Evolutionary conservation across 2,113 vertebrate species (phyloP).

Genomic region (Rana temporaria): DNA sequence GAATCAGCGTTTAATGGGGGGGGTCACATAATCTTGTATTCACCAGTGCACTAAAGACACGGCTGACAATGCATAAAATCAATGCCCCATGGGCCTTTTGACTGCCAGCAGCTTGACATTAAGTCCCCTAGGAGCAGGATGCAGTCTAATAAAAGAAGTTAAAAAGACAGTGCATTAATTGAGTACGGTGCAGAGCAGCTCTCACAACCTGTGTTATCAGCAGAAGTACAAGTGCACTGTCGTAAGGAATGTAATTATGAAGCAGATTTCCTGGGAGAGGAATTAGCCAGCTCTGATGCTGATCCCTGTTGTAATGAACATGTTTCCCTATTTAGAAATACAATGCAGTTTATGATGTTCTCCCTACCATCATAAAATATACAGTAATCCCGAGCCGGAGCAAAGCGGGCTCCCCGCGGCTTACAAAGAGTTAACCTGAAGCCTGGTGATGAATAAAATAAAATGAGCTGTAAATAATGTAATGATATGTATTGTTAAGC

Average conservation of each 20-base stretch:
- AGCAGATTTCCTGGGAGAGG: constrained; percentile 83
- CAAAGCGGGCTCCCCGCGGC: constrained; percentile 55
- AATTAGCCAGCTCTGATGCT: constrained; percentile 79
- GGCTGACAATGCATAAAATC: constrained; percentile 66
- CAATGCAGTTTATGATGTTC: constrained; percentile 69
- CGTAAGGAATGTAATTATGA: constrained; percentile 80
- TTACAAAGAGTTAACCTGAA: constrained; percentile 76
- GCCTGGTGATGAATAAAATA: constrained; percentile 83
- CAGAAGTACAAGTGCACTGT: constrained; percentile 76
- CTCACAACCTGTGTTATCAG: constrained; percentile 84
- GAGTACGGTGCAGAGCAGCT: constrained; percentile 73
- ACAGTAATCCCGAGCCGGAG: constrained; percentile 55
- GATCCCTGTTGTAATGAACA: constrained; percentile 76
- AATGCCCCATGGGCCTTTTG: constrained; percentile 63
- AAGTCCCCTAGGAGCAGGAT: constrained; percentile 65
- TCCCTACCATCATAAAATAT: constrained; percentile 64
- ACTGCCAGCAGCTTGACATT: constrained; percentile 66
- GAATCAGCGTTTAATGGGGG: constrained; percentile 66
- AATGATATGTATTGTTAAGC: constrained; percentile 94
- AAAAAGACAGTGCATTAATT: constrained; percentile 80
- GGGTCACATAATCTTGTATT: constrained; percentile 59
- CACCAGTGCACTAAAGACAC: constrained; percentile 59
- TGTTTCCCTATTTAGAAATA: constrained; percentile 78
- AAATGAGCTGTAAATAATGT: constrained; percentile 86
- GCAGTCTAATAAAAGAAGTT: constrained; percentile 77